Base-by-base conservation (phyloP, 1,140 invertebrate species). In the Orchestia grillus region DNA sequence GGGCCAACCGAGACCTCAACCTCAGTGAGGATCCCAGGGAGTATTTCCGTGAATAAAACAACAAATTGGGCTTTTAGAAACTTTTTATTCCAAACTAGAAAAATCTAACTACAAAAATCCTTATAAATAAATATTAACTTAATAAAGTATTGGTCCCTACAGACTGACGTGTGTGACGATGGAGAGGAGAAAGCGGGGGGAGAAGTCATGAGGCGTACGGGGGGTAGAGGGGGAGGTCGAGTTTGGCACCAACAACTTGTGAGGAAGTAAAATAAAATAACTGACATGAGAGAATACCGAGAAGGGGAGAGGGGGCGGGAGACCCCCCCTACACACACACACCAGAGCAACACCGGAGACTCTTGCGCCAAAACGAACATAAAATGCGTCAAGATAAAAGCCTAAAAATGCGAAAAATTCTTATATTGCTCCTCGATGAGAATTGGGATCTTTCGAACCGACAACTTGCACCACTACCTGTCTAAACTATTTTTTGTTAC, bases 51-150 rank as follows among this genome's bases (percentile, higher is more conserved):
- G 15, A 77, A 36, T 77, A 77, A 77, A 77, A 77, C 62, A 77
- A 77, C 11, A 15, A 1, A 77, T 90, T 90, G 43, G 43, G 88
- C n/a, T 94, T 94, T 94, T 94, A 42, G 43, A 40, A 94, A 94
- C 41, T n/a, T 40, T 94, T 94, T 94, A 94, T 94, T 94, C 36
- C 92, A 94, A 94, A 94, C 92, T 94, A 94, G 92, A 94, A 94
- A 94, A 94, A 90, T 90, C 43, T 90, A 41, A 42, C 88, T 90
- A 90, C 88, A 90, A 90, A 90, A 90, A 44, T 94, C 92, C 92
- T 94, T 94, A 94, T n/a, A 44, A 45, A 94, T 94, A 94, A 94
- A 94, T 94, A 94, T 94, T 94, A 94, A 47, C 43, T 94, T 94
- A 45, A 94, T 23, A 90, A 42, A 90, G 43, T 90, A 90, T 90